Percentiles rank a stretch among this genome's conserved stretches.
Evolutionary conservation across 1,140 invertebrate genomes (phyloP).

Genomic region (Chironomus striatipennis): DNA sequence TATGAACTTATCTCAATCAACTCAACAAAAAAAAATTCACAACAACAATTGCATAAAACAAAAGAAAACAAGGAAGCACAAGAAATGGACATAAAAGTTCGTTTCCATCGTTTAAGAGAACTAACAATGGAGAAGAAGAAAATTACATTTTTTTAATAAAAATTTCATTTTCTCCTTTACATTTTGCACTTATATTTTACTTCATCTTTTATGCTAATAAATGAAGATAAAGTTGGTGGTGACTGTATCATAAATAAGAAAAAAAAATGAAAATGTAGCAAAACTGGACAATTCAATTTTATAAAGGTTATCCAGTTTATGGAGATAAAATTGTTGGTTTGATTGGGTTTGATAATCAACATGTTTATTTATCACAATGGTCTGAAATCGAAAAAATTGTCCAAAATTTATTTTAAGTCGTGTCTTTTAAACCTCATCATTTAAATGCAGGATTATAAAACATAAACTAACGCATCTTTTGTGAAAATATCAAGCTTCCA

Average conservation of each 20-base stretch:
- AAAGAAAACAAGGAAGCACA: background rate
- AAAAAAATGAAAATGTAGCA: background rate
- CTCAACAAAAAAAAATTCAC: too few relatives aligned
- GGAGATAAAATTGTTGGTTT: too few relatives aligned
- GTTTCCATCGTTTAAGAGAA: background rate
- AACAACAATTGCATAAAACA: background rate
- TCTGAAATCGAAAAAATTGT: too few relatives aligned
- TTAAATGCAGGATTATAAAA: too few relatives aligned
- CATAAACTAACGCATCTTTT: too few relatives aligned
- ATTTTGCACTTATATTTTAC: background rate
- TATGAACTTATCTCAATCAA: too few relatives aligned
- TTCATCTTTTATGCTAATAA: background rate
- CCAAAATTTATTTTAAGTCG: too few relatives aligned
- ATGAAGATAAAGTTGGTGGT: background rate
- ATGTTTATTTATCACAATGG: too few relatives aligned
- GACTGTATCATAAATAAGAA: background rate
- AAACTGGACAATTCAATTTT: background rate
- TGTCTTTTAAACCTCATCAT: too few relatives aligned
- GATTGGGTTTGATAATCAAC: too few relatives aligned
- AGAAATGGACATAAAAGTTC: background rate
- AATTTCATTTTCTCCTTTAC: background rate
- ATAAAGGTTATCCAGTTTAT: too few relatives aligned
- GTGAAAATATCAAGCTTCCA: too few relatives aligned
- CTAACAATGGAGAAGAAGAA: background rate
- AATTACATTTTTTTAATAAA: conserved; percentile 2